Evolutionary conservation across 2,888 invertebrate species (phyloP).

Genomic region (Machimus atricapillus): DNA sequence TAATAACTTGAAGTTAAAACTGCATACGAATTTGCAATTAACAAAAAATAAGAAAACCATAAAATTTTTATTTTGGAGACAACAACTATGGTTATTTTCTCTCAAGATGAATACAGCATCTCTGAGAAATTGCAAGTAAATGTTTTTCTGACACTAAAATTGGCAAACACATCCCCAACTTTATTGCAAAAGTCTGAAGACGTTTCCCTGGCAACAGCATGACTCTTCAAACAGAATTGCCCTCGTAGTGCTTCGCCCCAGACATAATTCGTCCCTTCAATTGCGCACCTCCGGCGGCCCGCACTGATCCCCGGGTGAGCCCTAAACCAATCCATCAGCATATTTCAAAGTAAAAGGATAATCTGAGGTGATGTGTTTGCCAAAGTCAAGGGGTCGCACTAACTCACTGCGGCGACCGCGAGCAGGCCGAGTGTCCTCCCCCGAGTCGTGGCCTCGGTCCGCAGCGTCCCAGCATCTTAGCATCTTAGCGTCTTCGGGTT

Average conservation of each 20-base stretch:
- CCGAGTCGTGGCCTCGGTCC: neutral
- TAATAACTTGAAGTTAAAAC: too few relatives aligned
- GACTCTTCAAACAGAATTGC: neutral
- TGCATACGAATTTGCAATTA: too few relatives aligned
- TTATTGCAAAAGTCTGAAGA: neutral
- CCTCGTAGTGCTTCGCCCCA: neutral
- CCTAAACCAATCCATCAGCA: slow-evolving; percentile 26
- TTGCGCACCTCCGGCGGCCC: neutral
- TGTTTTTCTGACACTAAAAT: neutral
- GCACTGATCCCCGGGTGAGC: neutral
- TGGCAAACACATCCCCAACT: neutral
- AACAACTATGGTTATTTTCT: neutral
- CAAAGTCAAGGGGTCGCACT: slow-evolving; percentile 45
- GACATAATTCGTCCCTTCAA: neutral
- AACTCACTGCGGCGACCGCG: slow-evolving; percentile 39
- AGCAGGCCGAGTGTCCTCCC: slow-evolving; percentile 6
- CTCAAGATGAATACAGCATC: neutral
- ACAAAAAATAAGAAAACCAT: too few relatives aligned
- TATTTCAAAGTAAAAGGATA: slow-evolving; percentile 38
- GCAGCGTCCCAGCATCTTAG: too few relatives aligned
- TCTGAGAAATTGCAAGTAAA: neutral
- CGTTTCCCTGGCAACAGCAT: neutral
- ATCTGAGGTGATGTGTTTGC: slow-evolving; percentile 43
- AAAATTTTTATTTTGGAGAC: neutral
- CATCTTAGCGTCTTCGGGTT: neutral